These are phyloP conservation scores for Neogale vison DNA, from an alignment of 2,113 vertebrate species.

Conservation along the genomic window DNA sequence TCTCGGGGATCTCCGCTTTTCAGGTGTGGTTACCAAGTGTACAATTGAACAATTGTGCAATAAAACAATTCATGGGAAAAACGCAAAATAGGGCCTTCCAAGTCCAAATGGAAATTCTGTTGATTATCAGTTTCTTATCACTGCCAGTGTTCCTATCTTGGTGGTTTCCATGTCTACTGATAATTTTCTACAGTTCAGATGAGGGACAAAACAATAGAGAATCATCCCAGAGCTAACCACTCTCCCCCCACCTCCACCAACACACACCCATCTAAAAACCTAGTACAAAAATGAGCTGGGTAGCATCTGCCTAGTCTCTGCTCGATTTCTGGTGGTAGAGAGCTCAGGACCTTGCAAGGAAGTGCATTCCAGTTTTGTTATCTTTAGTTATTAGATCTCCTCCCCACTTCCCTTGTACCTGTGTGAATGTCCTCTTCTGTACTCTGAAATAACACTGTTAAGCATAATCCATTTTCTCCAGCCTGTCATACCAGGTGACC, in stretches of 20 bases:
- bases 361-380: not conserved
- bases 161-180: not conserved
- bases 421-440: not conserved
- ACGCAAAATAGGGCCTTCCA: not conserved
- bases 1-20: not conserved
- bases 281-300: not conserved
- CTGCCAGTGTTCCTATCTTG: not conserved
- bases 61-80: not conserved
- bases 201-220: not conserved
- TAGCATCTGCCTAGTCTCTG: not conserved
- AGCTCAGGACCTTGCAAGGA: not conserved
- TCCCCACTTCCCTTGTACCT: too few relatives aligned
- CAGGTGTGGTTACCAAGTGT: too few relatives aligned
- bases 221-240: not conserved
- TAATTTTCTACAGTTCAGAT: not conserved
- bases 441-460: not conserved
- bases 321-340: too few relatives aligned
- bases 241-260: accelerated
- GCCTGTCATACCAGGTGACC: not conserved
- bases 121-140: not conserved
- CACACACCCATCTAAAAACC: too few relatives aligned
- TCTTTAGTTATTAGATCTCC: not conserved
- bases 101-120: not conserved
- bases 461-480: not conserved
- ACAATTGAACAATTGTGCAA: too few relatives aligned